Base-by-base conservation (phyloP, 2,797 vertebrate species). In the Denticeps clupeoides region DNA sequence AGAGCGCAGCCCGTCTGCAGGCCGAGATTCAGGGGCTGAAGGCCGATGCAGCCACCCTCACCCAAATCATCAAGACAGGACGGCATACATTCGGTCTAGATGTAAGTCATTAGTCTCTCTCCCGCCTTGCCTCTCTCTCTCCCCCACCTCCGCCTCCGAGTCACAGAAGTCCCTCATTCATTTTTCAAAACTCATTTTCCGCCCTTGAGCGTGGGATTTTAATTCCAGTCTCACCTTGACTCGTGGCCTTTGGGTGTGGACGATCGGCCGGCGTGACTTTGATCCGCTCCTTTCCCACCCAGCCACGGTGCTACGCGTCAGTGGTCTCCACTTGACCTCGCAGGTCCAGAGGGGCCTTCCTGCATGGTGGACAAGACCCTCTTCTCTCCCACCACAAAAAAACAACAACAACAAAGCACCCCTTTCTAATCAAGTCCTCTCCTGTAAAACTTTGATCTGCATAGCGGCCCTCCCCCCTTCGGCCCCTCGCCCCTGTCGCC, bases 281-380 rank as follows among this genome's bases (percentile, higher is more conserved):
- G 67, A 69, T 62, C 61, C 52, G 48, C 53, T 65, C 41, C 55
- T 67, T 70, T 64, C 55, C 57, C 55, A 48, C 43, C 51, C 48
- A 55, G 47, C 60, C 51, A 51, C 41, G 15, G n/a, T 7, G 23
- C 12, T 62, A 45, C 52, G 21, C 49, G 55, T 54, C 45, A 51
- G 50, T 42, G 54, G 52, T 48, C 56, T 66, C 53, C 47, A 62
- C 55, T 68, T 68, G 59, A 71, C 59, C 56, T 64, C 48, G n/a
- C 47, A 22, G 56, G 50, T 63, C 49, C 32, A 18, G 38, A 49
- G 56, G 26, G 53, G 47, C 43, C 51, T 53, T 50, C 16, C 15
- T 19, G 8, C 4, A 8, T 19, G 33, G 15, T 37, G 33, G 19
- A 37, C 16, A 37, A 37, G 8, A 19, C 5, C 33, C 33, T n/a